phyloP scores from a whole-genome alignment of 2,888 invertebrate genomes.

The Polietes domitor region DNA sequence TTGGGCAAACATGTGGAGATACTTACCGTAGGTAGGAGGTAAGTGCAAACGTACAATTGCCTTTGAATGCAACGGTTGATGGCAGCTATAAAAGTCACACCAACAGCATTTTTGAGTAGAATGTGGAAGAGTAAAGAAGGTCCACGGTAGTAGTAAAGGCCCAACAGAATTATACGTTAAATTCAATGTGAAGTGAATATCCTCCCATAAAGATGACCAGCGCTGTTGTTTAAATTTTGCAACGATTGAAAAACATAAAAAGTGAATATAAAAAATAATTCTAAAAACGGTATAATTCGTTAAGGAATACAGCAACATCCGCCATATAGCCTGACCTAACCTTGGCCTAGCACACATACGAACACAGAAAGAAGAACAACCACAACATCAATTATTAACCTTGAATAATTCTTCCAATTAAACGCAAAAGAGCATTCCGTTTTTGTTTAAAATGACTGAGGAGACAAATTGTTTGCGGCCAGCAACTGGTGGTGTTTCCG shows the following conservation, averaged over 20 bases:
- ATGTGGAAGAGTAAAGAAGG: not conserved
- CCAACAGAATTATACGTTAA: constrained; percentile 6
- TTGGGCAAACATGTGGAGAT: too few species aligned
- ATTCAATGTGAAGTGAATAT: not conserved
- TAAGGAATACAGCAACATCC: not conserved
- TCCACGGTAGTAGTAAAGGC: not conserved
- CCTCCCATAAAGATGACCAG: not conserved
- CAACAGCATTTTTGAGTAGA: constrained; percentile 16
- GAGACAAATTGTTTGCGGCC: constrained; percentile 58
- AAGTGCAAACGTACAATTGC: not conserved
- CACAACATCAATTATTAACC: not conserved
- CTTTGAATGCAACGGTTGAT: constrained; percentile 8
- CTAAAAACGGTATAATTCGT: not conserved
- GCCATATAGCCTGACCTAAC: constrained; percentile 12
- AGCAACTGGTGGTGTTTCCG: constrained; percentile 37
- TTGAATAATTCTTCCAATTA: constrained; percentile 16
- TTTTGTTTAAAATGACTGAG: constrained; percentile 42
- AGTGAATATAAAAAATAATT: not conserved
- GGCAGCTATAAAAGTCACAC: not conserved
- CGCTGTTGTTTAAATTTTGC: too few species aligned
- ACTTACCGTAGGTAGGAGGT: too few species aligned
- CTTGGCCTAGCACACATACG: constrained; percentile 28
- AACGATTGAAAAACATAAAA: not conserved
- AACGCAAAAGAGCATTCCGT: not conserved
- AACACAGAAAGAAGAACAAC: constrained; percentile 4